phyloP scores from a whole-genome alignment of 2,888 invertebrate genomes.

The Trachelus tabidus region DNA sequence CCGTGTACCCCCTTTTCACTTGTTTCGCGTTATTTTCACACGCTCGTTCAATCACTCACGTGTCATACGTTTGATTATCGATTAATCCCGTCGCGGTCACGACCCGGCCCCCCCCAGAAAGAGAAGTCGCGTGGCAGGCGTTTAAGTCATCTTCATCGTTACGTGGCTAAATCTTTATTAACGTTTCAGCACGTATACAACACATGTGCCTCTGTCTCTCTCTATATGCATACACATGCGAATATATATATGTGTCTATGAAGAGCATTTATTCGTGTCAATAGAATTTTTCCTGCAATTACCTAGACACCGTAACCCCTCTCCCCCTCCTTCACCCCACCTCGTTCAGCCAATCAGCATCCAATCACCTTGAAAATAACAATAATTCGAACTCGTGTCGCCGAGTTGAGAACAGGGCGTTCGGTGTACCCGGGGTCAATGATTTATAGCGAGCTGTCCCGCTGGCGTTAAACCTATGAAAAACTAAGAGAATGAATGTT shows the following conservation, averaged over 20 bases:
- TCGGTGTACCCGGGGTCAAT: constrained; percentile 57
- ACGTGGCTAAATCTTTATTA: constrained; percentile 10
- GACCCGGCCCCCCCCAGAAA: neutral
- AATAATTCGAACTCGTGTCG: constrained; percentile 8
- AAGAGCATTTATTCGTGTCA: neutral
- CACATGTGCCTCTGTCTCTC: neutral
- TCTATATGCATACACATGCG: neutral
- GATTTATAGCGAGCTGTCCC: constrained; percentile 53
- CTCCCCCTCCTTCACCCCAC: too few species aligned
- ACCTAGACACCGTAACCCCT: too few species aligned
- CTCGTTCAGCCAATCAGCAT: neutral
- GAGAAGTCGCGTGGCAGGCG: constrained; percentile 45
- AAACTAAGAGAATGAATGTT: constrained; percentile 61
- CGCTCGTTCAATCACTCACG: neutral
- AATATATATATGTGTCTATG: neutral
- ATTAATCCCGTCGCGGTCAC: neutral
- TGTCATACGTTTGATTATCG: neutral
- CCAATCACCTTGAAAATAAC: neutral
- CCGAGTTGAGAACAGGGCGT: constrained; percentile 58
- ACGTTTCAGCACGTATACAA: neutral
- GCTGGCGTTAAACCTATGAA: constrained; percentile 58
- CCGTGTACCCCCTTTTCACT: neutral
- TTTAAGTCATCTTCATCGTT: constrained; percentile 41
- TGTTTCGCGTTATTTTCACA: neutral
- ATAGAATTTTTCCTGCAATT: neutral